Conservation (phyloP, 2,113 vertebrate genomes). For the Xiphophorus hellerii region DNA sequence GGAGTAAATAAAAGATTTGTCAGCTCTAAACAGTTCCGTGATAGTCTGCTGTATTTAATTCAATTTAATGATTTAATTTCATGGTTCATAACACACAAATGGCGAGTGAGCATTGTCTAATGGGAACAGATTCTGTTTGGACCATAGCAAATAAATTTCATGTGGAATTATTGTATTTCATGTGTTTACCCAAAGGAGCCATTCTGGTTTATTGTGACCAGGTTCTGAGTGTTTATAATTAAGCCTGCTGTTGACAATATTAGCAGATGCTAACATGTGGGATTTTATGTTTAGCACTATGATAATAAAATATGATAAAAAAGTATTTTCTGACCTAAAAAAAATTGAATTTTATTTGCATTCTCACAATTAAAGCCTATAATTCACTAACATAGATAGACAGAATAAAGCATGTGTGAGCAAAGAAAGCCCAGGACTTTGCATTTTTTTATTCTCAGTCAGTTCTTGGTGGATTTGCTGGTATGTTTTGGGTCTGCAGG, state of each 20-base stretch:
- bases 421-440: too few species aligned
- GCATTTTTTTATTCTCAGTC: too few species aligned
- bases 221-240: slow-evolving; percentile 7
- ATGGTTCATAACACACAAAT: slow-evolving; percentile 57
- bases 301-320: not conserved
- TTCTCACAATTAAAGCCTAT: not conserved
- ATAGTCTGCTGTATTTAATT: slow-evolving; percentile 51
- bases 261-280: not conserved
- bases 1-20: slow-evolving; percentile 40
- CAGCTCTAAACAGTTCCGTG: slow-evolving; percentile 32
- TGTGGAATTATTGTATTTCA: slow-evolving; percentile 31
- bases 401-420: too few species aligned
- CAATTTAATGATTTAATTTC: slow-evolving; percentile 57
- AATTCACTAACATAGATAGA: too few species aligned
- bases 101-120: slow-evolving; percentile 47
- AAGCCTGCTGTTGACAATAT: slow-evolving; percentile 6
- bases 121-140: slow-evolving; percentile 37
- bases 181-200: slow-evolving; percentile 33
- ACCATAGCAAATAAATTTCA: slow-evolving; percentile 37
- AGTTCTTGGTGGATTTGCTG: too few species aligned
- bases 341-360: not conserved
- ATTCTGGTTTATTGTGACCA: not conserved
- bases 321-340: fast-evolving
- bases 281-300: not conserved
- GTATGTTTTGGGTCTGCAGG: too few species aligned